Base-by-base conservation (phyloP, 2,888 invertebrate species). In the Cantharis rustica region DNA sequence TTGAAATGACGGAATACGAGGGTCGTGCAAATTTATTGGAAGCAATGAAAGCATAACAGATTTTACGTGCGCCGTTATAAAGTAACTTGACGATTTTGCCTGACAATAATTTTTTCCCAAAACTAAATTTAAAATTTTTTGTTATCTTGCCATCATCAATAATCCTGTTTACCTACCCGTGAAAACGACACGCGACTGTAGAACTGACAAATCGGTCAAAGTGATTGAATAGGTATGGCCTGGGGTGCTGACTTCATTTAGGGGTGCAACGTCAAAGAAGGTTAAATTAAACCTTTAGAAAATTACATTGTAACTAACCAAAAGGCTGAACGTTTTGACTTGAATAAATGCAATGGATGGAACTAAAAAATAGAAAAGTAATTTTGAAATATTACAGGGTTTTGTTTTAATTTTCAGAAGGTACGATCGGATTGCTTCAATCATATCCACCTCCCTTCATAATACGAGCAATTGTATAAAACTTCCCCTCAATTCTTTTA, bases 131-230 rank as follows among this genome's bases (percentile, higher is more conserved):
- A 7, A 47, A 47, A 47, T 47, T n/a, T 47, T 47, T 47, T 31
- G 13, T 47, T 47, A 47, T 47, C 47, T n/a, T n/a, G n/a, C 47
- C n/a, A 47, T 47, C 47, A 47, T 47, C 47, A 75, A 47, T 27
- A 64, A 31, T 26, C 31, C 16, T 16, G 73, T 16, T 69, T 61
- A 63, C 11, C 47, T 47, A 66, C 68, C 31, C 76, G 68, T 73
- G 31, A 15, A 23, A 27, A 16, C 63, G 62, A 68, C 76, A 73
- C 76, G 70, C 71, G 76, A 73, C 76, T 68, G 64, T 20, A 66
- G 17, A 71, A 76, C 76, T 73, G 73, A 76, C 76, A 76, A 73
- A 76, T 76, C 76, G 62, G 76, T 71, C 76, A 76, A 68, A 73
- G 68, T 76, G 76, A 76, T 76, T 74, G 76, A 76, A 76, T 68